Evolutionary conservation across 2,797 vertebrate species (phyloP), one percentile per base, ranked within the genome.

Genomic region (Fratercula arctica): DNA sequence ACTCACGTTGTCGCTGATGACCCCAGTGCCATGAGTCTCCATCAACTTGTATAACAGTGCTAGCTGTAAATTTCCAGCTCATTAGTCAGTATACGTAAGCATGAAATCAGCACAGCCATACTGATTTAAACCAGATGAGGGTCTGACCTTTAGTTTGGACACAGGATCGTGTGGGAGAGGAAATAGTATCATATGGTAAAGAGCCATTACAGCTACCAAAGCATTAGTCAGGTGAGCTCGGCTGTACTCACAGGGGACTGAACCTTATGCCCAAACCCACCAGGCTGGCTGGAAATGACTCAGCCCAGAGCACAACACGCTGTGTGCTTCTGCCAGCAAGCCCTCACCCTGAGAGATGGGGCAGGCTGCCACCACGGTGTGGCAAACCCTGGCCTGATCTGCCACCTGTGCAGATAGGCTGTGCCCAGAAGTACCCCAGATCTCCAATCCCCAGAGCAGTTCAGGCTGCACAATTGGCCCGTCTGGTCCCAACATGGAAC

Each of bases 81-180:
- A 37, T 93, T 89, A 85, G 19, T 77, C 61, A 78, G 17, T 13
- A 37, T 79, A 88, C 16, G 23, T 74, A 95, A 95, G 66, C 91
- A 96, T 84, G 87, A 94, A 93, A 89, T 94, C 82, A 92, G 63
- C 69, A 81, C 28, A 90, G 18, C 61, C 79, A 63, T 82, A 43
- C n/a, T 90, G 73, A 97, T 96, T 96, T 92, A 87, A 94, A 94
- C 61, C 95, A 95, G 90, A 92, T 97, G 96, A 84, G 66, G 14
- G 9, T 3, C 54, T 96, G 92, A 95, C 96, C 90, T 95, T 96
- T 91, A n/a, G 54, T 92, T 87, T 84, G 87, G 84, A 85, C 72
- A 72, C 45, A 69, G 48, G 66, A 72, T 21, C 33, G 11, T 48
- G 59, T 37, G 39, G 61, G 48, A 85, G 24, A 77, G 74, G 57